These are phyloP conservation scores for Jacana jacana DNA, from an alignment of 2,113 vertebrate genomes.

Conservation along the genomic window DNA sequence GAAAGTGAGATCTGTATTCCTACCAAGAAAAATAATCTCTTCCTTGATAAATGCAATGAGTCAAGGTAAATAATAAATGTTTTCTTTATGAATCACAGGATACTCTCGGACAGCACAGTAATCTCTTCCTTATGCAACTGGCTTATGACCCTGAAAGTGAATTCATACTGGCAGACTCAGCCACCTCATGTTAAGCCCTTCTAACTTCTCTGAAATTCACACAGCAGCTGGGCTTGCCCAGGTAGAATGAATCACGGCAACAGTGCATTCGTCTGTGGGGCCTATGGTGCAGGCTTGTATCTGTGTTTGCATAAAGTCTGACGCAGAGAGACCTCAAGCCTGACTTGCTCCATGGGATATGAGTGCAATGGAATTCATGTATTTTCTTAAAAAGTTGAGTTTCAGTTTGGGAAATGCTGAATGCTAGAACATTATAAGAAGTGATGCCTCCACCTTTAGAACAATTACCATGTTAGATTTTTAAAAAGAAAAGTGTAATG, in stretches of 20 bases:
- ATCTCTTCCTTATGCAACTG: not conserved
- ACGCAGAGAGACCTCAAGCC: not conserved
- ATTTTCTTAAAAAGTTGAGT: not conserved
- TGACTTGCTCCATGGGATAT: not conserved
- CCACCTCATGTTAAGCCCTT: not conserved
- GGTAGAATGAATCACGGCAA: not conserved
- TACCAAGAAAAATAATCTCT: not conserved
- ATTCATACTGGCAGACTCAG: not conserved
- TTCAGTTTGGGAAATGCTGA: not conserved
- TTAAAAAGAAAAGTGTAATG: not conserved
- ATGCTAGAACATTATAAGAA: not conserved
- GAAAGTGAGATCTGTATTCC: not conserved
- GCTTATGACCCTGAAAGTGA: not conserved
- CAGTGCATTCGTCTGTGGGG: not conserved
- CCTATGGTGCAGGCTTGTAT: not conserved
- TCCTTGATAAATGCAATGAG: not conserved
- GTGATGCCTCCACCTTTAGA: not conserved
- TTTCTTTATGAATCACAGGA: constrained; percentile 3
- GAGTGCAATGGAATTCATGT: not conserved
- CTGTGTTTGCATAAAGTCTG: not conserved
- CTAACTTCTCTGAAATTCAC: not conserved
- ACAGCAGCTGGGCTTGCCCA: not conserved
- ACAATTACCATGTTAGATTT: not conserved
- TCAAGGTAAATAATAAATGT: not conserved
- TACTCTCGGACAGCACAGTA: not conserved